Conservation (phyloP, 2,797 vertebrate genomes). For the Sitta carolinensis region DNA sequence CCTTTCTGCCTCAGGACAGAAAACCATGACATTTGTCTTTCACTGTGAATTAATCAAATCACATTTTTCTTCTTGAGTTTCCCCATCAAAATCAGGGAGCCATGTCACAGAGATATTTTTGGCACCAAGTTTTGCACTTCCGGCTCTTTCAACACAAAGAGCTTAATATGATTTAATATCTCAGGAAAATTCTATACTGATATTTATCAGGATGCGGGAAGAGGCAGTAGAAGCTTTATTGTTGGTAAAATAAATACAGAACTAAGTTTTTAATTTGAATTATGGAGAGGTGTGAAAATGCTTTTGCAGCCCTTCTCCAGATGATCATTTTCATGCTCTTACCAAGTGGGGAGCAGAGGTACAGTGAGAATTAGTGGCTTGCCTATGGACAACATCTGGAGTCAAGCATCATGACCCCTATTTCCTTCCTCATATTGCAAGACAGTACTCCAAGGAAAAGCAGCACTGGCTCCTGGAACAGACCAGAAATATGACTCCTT, state of each 20-base stretch:
- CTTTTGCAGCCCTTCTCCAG: not conserved
- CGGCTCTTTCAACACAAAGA: not conserved
- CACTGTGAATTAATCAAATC: not conserved
- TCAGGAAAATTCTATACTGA: not conserved
- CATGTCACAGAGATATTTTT: not conserved
- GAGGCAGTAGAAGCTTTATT: not conserved
- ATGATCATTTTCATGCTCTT: not conserved
- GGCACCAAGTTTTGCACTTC: not conserved
- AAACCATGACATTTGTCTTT: not conserved
- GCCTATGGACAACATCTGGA: not conserved
- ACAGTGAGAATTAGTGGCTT: not conserved
- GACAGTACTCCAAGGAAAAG: not conserved
- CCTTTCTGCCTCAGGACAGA: not conserved
- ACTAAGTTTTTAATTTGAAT: not conserved
- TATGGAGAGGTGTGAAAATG: not conserved
- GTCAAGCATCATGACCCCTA: not conserved
- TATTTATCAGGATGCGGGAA: not conserved
- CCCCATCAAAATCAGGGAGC: not conserved
- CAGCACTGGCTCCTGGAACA: not conserved
- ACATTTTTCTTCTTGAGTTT: not conserved
- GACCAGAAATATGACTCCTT: not conserved
- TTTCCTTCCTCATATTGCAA: slow-evolving; percentile 32
- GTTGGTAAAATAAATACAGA: not conserved
- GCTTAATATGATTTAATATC: not conserved
- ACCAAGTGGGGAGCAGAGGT: not conserved